Percentiles rank a stretch among this genome's conserved stretches.
These are phyloP conservation scores for Myotis brandtii DNA, from an alignment of 2,113 vertebrate species.

Conservation along the genomic window DNA sequence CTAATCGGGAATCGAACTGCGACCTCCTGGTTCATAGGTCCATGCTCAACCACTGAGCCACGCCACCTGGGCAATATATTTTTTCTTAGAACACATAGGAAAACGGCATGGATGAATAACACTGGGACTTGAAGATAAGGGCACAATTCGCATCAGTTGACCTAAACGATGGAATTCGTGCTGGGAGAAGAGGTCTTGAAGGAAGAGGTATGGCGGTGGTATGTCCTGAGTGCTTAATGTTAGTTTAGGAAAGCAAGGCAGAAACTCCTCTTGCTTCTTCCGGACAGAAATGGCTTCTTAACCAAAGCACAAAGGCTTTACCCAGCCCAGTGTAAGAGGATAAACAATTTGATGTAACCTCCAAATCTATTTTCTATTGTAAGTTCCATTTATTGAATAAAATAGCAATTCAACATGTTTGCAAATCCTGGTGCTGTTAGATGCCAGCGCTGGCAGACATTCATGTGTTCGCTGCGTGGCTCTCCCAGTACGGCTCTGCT, in stretches of 20 bases:
- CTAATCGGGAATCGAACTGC: too few relatives aligned
- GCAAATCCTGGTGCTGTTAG: constrained; percentile 79
- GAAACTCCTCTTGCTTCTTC: not conserved
- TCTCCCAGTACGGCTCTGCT: constrained; percentile 70
- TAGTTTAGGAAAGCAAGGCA: not conserved
- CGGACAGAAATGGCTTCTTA: not conserved
- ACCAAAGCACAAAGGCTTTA: constrained; percentile 34
- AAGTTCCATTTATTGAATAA: constrained; percentile 76
- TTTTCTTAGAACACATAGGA: not conserved
- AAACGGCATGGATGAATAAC: not conserved
- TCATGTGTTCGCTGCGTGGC: constrained; percentile 76
- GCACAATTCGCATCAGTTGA: not conserved
- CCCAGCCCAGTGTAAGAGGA: constrained; percentile 59
- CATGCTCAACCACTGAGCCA: too few relatives aligned
- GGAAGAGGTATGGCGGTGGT: not conserved
- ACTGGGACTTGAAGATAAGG: not conserved
- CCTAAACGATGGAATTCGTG: not conserved
- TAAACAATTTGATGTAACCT: constrained; percentile 78
- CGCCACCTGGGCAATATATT: not conserved
- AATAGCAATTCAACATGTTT: constrained; percentile 82
- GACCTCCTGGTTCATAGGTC: too few relatives aligned
- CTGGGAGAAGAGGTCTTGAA: not conserved
- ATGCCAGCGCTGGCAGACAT: constrained; percentile 80
- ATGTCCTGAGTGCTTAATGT: not conserved
- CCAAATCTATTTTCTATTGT: constrained; percentile 79